Conservation (phyloP, 2,888 invertebrate genomes). For the Amphipoea lucens region DNA sequence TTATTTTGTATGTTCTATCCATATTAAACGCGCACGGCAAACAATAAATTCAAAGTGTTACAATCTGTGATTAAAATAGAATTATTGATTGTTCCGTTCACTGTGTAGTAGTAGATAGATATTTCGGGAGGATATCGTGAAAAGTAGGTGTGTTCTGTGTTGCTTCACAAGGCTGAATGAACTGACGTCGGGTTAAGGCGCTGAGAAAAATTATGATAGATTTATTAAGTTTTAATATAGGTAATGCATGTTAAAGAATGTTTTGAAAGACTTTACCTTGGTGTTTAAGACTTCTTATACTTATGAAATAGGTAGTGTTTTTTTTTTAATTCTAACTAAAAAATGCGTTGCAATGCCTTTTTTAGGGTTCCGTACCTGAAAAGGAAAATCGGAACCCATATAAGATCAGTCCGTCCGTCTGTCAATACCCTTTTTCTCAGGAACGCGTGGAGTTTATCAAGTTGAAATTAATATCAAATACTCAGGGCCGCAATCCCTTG, state of each 20-base stretch:
- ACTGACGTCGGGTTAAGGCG: slow-evolving; percentile 48
- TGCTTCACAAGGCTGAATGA: slow-evolving; percentile 35
- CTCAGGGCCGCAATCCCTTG: too few relatives aligned
- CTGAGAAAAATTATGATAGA: slow-evolving; percentile 1
- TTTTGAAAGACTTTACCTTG: background rate
- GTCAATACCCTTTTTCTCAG: too few relatives aligned
- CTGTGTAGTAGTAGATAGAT: slow-evolving; percentile 33
- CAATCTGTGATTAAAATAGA: slow-evolving; percentile 55
- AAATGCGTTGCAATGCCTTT: background rate
- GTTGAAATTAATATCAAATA: too few relatives aligned
- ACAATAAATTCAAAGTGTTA: slow-evolving; percentile 45
- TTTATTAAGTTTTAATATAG: background rate
- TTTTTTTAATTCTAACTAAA: background rate
- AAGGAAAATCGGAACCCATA: too few relatives aligned
- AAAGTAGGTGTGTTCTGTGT: slow-evolving; percentile 46
- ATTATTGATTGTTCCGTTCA: slow-evolving; percentile 61
- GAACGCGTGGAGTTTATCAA: too few relatives aligned
- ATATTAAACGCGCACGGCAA: slow-evolving; percentile 19
- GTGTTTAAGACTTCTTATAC: background rate
- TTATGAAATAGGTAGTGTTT: background rate
- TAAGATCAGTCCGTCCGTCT: too few relatives aligned
- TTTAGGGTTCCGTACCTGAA: too few relatives aligned
- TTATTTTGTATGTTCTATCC: slow-evolving; percentile 31
- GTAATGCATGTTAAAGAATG: background rate
- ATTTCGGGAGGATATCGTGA: slow-evolving; percentile 48